Evolutionary conservation across 2,888 invertebrate species (phyloP).

Genomic region (Mythimna ferrago): DNA sequence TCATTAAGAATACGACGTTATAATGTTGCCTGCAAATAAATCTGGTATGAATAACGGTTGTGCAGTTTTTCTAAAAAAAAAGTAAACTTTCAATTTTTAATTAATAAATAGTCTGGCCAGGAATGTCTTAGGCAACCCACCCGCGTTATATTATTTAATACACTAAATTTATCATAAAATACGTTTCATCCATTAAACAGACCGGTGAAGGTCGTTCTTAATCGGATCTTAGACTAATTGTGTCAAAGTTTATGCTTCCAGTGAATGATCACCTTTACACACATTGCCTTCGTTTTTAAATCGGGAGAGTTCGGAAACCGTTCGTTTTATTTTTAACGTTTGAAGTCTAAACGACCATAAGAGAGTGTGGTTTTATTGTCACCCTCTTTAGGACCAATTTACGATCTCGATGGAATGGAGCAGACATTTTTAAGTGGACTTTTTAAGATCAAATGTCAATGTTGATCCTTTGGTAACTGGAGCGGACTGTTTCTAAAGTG

Average conservation of each 20-base stretch:
- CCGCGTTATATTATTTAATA: too few species aligned
- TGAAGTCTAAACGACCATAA: constrained; percentile 36
- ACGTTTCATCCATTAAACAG: too few species aligned
- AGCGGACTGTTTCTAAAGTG: constrained; percentile 9
- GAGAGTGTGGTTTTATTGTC: constrained; percentile 47
- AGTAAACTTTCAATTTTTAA: too few species aligned
- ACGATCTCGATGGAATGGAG: constrained; percentile 38
- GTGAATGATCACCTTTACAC: background rate
- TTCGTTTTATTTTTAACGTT: constrained; percentile 33
- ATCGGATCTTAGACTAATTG: too few species aligned
- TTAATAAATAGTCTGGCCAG: too few species aligned
- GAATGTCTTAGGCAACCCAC: too few species aligned
- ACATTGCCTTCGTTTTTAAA: constrained; percentile 14
- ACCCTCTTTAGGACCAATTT: constrained; percentile 49
- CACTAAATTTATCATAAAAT: too few species aligned
- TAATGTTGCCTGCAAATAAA: too few species aligned
- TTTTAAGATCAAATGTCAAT: constrained; percentile 34
- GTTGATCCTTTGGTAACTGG: constrained; percentile 17
- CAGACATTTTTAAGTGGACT: constrained; percentile 45
- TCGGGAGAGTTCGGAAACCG: constrained; percentile 13
- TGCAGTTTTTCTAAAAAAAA: too few species aligned
- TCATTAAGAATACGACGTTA: too few species aligned
- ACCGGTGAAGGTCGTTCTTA: too few species aligned
- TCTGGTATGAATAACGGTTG: too few species aligned
- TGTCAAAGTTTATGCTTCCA: background rate